Evolutionary conservation across 92 coral and sea anemone species (phyloP).

Genomic region (Umimayanthus kanabou): DNA sequence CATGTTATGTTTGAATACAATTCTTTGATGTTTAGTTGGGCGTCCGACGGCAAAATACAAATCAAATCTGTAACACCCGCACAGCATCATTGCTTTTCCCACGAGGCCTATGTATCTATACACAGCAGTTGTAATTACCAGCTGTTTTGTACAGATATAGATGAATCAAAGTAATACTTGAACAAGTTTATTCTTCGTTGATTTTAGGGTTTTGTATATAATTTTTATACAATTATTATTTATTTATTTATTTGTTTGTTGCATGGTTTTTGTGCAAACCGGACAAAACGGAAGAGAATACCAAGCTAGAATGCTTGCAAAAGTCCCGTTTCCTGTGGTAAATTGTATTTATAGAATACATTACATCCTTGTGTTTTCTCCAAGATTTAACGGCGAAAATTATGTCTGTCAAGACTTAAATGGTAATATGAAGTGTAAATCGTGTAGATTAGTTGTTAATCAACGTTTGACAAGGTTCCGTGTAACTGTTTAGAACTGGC

Average conservation of each 20-base stretch:
- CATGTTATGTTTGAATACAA: too few relatives aligned
- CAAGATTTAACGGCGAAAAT: too few relatives aligned
- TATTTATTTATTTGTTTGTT: too few relatives aligned
- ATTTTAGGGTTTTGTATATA: background rate
- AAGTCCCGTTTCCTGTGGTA: background rate
- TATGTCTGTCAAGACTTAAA: too few relatives aligned
- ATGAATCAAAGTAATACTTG: background rate
- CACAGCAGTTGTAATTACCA: background rate
- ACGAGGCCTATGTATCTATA: background rate
- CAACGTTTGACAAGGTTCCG: background rate
- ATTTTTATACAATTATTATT: too few relatives aligned
- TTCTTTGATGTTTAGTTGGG: too few relatives aligned
- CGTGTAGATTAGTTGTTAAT: background rate
- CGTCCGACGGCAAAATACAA: too few relatives aligned
- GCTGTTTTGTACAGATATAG: too few relatives aligned
- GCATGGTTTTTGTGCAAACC: too few relatives aligned
- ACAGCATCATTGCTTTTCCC: background rate
- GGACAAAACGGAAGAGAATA: background rate
- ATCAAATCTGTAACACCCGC: too few relatives aligned
- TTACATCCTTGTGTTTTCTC: background rate
- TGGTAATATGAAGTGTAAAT: background rate
- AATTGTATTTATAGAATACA: background rate
- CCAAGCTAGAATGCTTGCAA: background rate
- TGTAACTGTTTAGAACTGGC: background rate
- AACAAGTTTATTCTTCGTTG: background rate